Evolutionary conservation across 2,113 vertebrate genomes (phyloP), one percentile per base, ranked within the genome.

Genomic region (Otis tarda): DNA sequence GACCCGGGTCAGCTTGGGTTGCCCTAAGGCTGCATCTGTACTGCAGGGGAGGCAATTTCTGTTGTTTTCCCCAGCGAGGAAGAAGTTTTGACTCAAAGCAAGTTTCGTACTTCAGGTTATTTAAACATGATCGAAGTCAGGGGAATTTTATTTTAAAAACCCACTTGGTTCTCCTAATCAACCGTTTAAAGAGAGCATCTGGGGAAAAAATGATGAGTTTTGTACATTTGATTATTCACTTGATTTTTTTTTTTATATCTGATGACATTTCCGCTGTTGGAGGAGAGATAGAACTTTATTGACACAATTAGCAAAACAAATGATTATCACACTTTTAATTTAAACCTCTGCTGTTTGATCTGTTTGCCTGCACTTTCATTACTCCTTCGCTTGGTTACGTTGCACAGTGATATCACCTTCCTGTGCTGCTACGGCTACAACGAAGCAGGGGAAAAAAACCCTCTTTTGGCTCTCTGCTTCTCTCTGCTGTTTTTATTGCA

Each of bases 241-340:
- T 64, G 22, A 35, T 71, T 71, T 63, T 57, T 52, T 64, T 91
- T 79, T 67, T 47, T 14, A 50, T 91, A 89, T 63, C 71, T 71
- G 85, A 63, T 90, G 89, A 92, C 2, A 12, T 90, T 95, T 95
- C 90, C 0, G 4, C 85, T 96, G 83, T 93, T 96, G 86, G 94
- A 94, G 56, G 71, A 21, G 31, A 91, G 91, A 84, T 90, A 94
- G 91, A 82, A 37, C 41, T 91, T 87, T 95, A 90, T 93, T 95
- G 95, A 96, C 87, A 89, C 77, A 92, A 94, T 96, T 96, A 96
- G 35, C 4, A 31, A 85, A 94, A 85, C 95, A 96, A 96, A 93
- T 86, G 11, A 81, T 94, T 95, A 95, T 92, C 83, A 33, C 86
- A 83, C 94, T 87, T 95, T 92, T 92, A 91, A 65, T 94, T 95